Percentiles rank a stretch among this genome's conserved stretches.
phyloP scores from a whole-genome alignment of 2,888 invertebrate species.

The Nomada fucata region DNA sequence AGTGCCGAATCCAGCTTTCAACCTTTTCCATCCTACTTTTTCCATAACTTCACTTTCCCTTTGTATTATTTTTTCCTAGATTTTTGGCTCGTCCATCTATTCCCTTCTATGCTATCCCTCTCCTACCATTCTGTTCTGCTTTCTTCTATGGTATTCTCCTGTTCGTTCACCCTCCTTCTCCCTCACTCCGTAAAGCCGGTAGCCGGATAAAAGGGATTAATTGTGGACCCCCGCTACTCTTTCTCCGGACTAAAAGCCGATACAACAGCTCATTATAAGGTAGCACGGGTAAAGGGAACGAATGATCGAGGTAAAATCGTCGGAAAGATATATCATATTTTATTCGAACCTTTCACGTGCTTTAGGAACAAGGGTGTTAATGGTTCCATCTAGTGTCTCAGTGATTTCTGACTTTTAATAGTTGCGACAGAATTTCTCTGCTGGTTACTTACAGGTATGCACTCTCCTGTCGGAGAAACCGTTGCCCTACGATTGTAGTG shows the following conservation, averaged over 20 bases:
- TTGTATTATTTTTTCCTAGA: conserved; percentile 15
- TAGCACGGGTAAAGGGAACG: conserved; percentile 34
- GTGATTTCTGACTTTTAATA: conserved; percentile 29
- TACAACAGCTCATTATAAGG: conserved; percentile 66
- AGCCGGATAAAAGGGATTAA: conserved; percentile 68
- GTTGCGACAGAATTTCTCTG: neutral
- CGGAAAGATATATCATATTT: conserved; percentile 56
- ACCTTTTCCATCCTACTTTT: neutral
- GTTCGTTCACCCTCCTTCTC: neutral
- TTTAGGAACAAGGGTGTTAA: conserved; percentile 22
- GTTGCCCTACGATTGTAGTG: neutral
- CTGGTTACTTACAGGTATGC: conserved; percentile 21
- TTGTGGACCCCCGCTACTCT: conserved; percentile 42
- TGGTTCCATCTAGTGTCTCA: conserved; percentile 31
- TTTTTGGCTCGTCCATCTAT: conserved; percentile 10
- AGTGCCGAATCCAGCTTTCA: neutral
- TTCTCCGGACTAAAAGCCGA: conserved; percentile 58
- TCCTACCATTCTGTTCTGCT: neutral
- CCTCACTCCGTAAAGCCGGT: neutral
- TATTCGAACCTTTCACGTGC: neutral
- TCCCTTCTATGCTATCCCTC: neutral
- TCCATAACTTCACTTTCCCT: neutral
- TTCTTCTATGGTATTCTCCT: neutral
- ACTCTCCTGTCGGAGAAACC: neutral
- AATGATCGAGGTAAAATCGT: conserved; percentile 35